Conservation (phyloP, 1,140 invertebrate species). For the Eurosta solidaginis region DNA sequence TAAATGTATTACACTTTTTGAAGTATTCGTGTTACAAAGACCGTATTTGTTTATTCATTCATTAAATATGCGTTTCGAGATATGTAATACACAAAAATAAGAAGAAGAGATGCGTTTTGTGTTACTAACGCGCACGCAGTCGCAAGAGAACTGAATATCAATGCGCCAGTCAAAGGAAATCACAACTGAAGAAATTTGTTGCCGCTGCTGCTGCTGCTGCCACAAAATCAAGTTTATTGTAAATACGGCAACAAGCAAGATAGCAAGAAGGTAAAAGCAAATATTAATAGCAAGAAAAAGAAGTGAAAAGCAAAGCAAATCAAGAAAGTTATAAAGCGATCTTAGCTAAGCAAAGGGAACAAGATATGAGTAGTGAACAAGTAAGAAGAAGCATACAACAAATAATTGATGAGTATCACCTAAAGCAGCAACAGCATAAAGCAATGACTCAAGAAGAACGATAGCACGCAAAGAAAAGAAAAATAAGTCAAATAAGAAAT, state of each 20-base stretch:
- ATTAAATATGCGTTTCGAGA: not conserved
- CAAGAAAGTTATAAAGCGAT: not conserved
- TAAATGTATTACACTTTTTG: no score
- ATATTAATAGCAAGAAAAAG: not conserved
- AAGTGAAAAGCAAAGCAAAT: not conserved
- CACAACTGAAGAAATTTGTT: constrained; percentile 6
- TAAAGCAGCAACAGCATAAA: not conserved
- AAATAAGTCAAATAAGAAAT: no score
- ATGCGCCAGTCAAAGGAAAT: not conserved
- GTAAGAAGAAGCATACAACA: not conserved
- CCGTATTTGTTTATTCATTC: not conserved
- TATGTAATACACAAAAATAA: not conserved
- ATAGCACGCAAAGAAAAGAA: no score
- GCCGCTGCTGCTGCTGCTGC: not conserved
- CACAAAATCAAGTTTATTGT: constrained; percentile 27
- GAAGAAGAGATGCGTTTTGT: not conserved
- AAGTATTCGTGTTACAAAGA: no score
- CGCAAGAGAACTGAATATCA: constrained; percentile 2
- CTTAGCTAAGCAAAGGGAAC: not conserved
- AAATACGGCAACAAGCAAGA: not conserved
- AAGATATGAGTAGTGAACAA: not conserved
- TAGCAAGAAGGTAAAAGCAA: not conserved
- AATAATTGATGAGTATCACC: not conserved
- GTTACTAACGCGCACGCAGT: constrained; percentile 16
- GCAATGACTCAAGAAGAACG: not conserved